Evolutionary conservation across 2,888 invertebrate species (phyloP), one percentile per base, ranked within the genome.

Genomic region (Melipona bicolor): DNA sequence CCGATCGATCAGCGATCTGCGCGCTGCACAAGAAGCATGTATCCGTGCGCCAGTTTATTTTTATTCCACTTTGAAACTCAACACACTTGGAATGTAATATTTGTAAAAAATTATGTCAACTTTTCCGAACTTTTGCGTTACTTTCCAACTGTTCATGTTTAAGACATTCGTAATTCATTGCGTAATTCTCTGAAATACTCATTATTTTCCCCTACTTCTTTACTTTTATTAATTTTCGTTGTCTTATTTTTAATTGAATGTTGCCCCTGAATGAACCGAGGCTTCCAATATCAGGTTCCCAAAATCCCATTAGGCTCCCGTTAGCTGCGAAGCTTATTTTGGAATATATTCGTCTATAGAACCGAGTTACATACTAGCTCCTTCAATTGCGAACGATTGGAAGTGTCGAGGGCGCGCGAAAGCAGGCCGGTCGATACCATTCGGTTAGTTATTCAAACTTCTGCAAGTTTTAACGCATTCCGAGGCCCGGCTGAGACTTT

Each of bases 381-480:
- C 77, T 54, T 77, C 69, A 32, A 52, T 69, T 27, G 69, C 65
- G 24, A 77, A 64, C 61, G 56, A 77, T 64, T 52, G 77, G 32
- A 77, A 67, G 77, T 71, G 54, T 56, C 74, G 65, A 65, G 32
- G 71, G 15, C 50, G 67, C 54, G 62, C 54, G 68, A 77, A 83
- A 77, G 72, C 83, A 70, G 77, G 82, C 69, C 82, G 83, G 65
- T 84, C 83, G 75, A 83, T 79, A 84, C n/a, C 52, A 64, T 49
- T 36, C 61, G 64, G 76, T 67, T 77, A 81, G 81, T 81, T 76
- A 77, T 69, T 79, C 68, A 72, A 75, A 78, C 71, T 79, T 79
- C 19, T 79, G 68, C 79, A 79, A 83, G 68, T 83, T 83, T 79
- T 73, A 83, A 75, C 83, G 81, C 79, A 84, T 83, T 79, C 83